phyloP scores from a whole-genome alignment of 2,888 invertebrate genomes.

The Sesamia inferens region DNA sequence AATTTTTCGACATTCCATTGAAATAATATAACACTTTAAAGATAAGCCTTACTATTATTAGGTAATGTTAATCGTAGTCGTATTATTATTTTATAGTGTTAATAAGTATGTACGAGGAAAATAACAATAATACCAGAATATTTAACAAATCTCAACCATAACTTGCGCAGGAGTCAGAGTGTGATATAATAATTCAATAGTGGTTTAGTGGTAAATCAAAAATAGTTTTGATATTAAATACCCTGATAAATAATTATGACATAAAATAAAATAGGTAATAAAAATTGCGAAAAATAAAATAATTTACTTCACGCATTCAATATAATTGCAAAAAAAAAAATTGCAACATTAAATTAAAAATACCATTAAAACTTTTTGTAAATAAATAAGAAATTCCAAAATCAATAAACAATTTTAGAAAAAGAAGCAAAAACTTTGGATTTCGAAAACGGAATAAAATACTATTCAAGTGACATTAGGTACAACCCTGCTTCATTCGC shows the following conservation, averaged over 20 bases:
- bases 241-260: neutral
- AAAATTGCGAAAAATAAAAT: neutral
- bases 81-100: conserved; percentile 36
- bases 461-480: neutral
- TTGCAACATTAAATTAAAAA: neutral
- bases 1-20: neutral
- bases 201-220: conserved; percentile 45
- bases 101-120: conserved; percentile 41
- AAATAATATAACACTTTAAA: neutral
- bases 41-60: conserved; percentile 14
- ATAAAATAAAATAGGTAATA: neutral
- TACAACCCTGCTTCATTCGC: conserved; percentile 10
- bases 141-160: conserved; percentile 45
- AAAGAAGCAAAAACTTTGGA: neutral
- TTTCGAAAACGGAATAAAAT: neutral
- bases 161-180: neutral
- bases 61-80: conserved; percentile 8
- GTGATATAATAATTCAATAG: conserved; percentile 6
- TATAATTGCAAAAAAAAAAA: neutral
- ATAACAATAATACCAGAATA: conserved; percentile 35
- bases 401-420: neutral
- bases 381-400: neutral
- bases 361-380: neutral
- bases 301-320: neutral
- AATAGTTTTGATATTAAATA: neutral